Base-by-base conservation (phyloP, 2,797 vertebrate species). In the Poliocrania exsul region DNA sequence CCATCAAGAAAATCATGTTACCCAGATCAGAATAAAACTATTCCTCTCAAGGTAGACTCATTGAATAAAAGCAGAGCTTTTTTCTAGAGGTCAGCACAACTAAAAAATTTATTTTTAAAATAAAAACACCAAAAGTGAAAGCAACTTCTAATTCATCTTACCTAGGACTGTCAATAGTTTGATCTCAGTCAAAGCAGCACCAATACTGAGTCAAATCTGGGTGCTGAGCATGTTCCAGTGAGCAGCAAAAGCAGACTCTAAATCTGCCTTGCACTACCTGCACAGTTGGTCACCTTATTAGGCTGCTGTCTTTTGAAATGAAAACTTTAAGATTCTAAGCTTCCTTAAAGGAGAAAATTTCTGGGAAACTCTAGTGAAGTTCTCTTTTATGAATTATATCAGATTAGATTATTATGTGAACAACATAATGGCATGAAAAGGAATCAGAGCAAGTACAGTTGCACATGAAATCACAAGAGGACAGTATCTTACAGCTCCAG, bases 401-500 rank as follows among this genome's bases (percentile, higher is more conserved):
- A 61, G 49, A 60, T 42, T 8, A 40, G 16, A 62, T 28, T n/a
- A 56, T 31, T 72, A 50, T 0, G 6, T 4, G 37, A 64, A 16
- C 12, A 64, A 66, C 50, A 11, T 11, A 82, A 67, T 0, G 3
- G 31, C 16, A 74, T 33, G 31, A 79, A 64, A 69, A 89, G 9
- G 66, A 86, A 88, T 31, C 4, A 51, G 13, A 51, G 33, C 18
- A 83, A 83, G 35, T 51, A 40, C 25, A 54, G 80, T 33, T 95
- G 38, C 23, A 35, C 5, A 74, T n/a, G 16, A 60, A 93, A 67
- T 10, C 25, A 70, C 13, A 86, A 38, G 31, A 81, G 9, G 11
- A 31, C 2, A 9, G 42, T 53, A 88, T 97, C 99, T 99, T 97
- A 99, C 99, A 20, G 99, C 99, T 98, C 99, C 99, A 46, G 99